Base-by-base conservation (phyloP, 2,888 invertebrate genomes). In the Lycophotia porphyrea region DNA sequence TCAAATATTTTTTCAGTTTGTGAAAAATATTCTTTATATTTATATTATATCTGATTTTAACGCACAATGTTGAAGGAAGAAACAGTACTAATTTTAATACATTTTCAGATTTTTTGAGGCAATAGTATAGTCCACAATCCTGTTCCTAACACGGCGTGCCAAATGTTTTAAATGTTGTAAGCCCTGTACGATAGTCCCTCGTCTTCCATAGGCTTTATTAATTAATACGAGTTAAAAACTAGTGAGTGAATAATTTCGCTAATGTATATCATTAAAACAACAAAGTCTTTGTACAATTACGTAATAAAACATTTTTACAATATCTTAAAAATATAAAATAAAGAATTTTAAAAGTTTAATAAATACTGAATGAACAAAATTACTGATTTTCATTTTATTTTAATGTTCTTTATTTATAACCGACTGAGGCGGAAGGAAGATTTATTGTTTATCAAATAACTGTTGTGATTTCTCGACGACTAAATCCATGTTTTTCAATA, bases 141-240 rank as follows among this genome's bases (percentile, higher is more conserved):
- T 88, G 94, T 95, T 95, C 95, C 95, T 95, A 93, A 90, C 90
- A 91, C 88, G 88, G 90, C 94, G 95, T 95, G 96, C 96, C 96
- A 96, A 95, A 93, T 91, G 87, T 91, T 92, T 90, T 89, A 89
- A 88, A 87, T 89, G 85, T 91, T 88, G 86, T 90, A 89, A 89
- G 90, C 92, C 92, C 92, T 88, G 82, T 90, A 91, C 86, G 88
- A 93, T 89, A 92, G 90, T 91, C 93, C 95, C 95, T 93, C 90
- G 95, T 96, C 96, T 96, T 95, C 96, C 96, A 94, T 94, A 94
- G 91, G 88, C 92, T 90, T 91, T 89, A 85, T 92, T 71, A 91
- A 91, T 58, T 75, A 75, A 81, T 88, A 85, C 85, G 84, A 87
- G 85, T 88, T 88, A 84, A 76, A 85, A 86, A 86, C 89, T 86